These are phyloP conservation scores for Sphyrna mokarran DNA, from an alignment of 2,113 vertebrate genomes.

Conservation along the genomic window DNA sequence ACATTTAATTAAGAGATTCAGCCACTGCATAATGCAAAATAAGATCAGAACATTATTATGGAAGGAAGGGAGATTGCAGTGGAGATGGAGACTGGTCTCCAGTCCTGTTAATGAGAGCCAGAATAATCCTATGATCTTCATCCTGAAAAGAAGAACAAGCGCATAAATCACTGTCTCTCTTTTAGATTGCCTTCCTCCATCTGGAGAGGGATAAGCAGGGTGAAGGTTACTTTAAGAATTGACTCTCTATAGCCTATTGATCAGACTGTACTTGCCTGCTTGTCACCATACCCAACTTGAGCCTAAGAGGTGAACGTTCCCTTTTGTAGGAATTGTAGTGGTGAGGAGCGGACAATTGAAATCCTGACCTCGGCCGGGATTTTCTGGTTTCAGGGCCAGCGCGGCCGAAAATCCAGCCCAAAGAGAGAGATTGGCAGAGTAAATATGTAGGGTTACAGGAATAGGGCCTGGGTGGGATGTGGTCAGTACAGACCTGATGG, in stretches of 20 bases:
- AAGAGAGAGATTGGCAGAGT: no score
- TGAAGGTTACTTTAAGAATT: constrained; percentile 60
- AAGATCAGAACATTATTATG: background rate
- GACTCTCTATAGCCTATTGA: constrained; percentile 56
- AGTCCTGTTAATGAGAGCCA: constrained; percentile 39
- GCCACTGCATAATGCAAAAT: background rate
- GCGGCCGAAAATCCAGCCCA: no score
- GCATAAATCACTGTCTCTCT: constrained; percentile 45
- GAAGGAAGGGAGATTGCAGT: background rate
- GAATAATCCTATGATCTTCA: constrained; percentile 40
- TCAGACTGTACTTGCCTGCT: constrained; percentile 51
- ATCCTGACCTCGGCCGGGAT: no score
- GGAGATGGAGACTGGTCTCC: background rate
- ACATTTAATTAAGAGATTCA: background rate
- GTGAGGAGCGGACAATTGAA: no score
- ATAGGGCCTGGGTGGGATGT: no score
- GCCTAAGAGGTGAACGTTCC: constrained; percentile 39
- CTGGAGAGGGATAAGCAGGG: constrained; percentile 54
- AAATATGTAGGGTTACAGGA: no score
- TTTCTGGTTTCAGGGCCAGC: no score
- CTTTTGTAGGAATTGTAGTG: no score
- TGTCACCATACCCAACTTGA: constrained; percentile 55
- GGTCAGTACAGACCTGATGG: no score
- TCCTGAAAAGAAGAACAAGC: constrained; percentile 40
- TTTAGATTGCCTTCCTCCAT: constrained; percentile 55